Base-by-base conservation (phyloP, 2,888 invertebrate genomes). In the Panopea generosa region DNA sequence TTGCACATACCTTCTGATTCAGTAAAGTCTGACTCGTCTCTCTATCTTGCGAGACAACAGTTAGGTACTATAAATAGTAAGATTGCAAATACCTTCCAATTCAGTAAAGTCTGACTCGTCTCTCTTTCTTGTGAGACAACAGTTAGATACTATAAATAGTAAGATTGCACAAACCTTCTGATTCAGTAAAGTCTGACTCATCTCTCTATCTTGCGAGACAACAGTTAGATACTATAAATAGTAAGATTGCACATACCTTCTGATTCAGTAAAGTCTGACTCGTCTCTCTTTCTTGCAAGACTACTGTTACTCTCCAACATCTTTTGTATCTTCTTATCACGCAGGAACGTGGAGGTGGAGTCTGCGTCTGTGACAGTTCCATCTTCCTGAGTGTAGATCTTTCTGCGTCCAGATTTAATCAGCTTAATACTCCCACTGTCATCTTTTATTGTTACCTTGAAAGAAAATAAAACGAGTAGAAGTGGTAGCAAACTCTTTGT, bases 301-400 rank as follows among this genome's bases (percentile, higher is more conserved):
- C 56, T 62, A 9, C 65, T 49, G 40, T 72, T 72, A 24, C 60
- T 61, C 22, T 75, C 80, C 27, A 80, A 45, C 80, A 80, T 80
- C 38, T 76, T 76, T 70, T 80, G 80, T 16, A 80, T 69, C 47
- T 80, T 80, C 62, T 80, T 80, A 57, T 76, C 80, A 2, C 80
- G 69, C 22, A 80, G 62, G 67, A 80, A 80, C 6, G 76, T 63
- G 16, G 55, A 38, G 11, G 73, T 80, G 3, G 76, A 76, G 38
- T 80, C 80, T 0, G 26, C 62, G 47, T 77, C 73, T 2, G 47
- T 57, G 18, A 73, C 77, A 11, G 71, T 65, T 0, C 55, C 40
- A 22, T 77, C 77, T 18, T 67, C 60, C 45, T 77, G 77, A 0
- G 53, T 29, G 24, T 72, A 49, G 16, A 77, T 77, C 26, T 66